Percentiles rank a stretch among this genome's conserved stretches.
Evolutionary conservation across 2,888 invertebrate genomes (phyloP).

Genomic region (Pemphredon lugubris): DNA sequence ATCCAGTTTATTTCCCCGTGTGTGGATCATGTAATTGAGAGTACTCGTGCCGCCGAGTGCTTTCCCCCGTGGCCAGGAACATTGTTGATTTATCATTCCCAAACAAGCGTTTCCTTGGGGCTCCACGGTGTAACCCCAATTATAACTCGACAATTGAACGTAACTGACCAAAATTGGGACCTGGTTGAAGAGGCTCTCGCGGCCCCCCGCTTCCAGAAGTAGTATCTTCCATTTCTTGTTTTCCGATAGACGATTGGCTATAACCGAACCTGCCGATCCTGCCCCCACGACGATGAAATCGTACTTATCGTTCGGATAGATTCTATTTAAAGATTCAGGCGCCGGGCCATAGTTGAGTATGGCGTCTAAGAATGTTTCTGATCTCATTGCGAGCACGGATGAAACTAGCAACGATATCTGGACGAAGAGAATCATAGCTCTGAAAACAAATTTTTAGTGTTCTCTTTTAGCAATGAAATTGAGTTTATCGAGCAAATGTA

Average conservation of each 20-base stretch:
- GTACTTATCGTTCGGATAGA: constrained; percentile 81
- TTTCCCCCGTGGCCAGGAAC: constrained; percentile 86
- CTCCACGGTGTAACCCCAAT: constrained; percentile 88
- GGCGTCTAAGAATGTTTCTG: constrained; percentile 63
- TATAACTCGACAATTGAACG: constrained; percentile 84
- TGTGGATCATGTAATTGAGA: constrained; percentile 78
- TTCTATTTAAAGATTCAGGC: constrained; percentile 48
- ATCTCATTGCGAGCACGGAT: neutral
- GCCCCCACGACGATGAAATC: constrained; percentile 88
- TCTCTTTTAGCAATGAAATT: no score
- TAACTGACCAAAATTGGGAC: constrained; percentile 84
- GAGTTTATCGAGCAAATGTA: no score
- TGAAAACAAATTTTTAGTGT: no score
- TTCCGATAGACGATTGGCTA: constrained; percentile 88
- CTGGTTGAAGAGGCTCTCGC: constrained; percentile 83
- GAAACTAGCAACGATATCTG: neutral
- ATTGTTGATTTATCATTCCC: constrained; percentile 88
- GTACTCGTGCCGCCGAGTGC: constrained; percentile 76
- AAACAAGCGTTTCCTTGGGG: constrained; percentile 85
- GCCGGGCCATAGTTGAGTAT: constrained; percentile 63
- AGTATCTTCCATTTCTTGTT: constrained; percentile 84
- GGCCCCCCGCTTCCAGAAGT: constrained; percentile 85
- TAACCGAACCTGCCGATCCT: constrained; percentile 87
- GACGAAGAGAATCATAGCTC: neutral
- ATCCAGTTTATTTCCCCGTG: constrained; percentile 70